Base-by-base conservation (phyloP, 1,140 invertebrate genomes). In the Megalonaias nervosa region DNA sequence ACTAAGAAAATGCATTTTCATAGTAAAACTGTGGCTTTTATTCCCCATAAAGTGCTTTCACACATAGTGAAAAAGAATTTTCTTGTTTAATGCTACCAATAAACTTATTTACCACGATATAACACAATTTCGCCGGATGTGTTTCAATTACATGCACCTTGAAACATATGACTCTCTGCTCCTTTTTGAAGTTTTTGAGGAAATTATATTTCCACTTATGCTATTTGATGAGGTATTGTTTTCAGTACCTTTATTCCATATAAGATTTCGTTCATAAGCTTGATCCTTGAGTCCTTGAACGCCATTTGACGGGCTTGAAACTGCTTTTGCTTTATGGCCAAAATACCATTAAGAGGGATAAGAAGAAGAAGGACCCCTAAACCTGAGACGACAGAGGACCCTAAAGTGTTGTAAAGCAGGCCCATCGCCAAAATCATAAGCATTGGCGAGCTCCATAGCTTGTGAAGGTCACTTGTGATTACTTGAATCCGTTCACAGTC, bases 391-490 rank as follows among this genome's bases (percentile, higher is more conserved):
- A 88, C 85, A 21, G 89, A 86, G n/a, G 85, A 67, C 1, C 88
- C 92, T 58, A 94, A 89, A 77, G 94, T 94, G 31, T 94, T 92
- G 96, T 96, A 99, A 6, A 99, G 90, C 91, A 98, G 96, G 83
- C 95, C 97, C 19, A 98, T 89, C 0, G 96, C 95, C 16, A 98
- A 86, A 16, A 91, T 92, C 80, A 98, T 97, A 92, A 98, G 97
- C 57, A 98, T 89, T 0, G 97, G 97, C 2, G 96, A 96, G 1
- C 97, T 98, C 97, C 97, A 99, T 81, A 99, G 93, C 94, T 98
- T 97, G 89, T 98, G 98, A 72, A 98, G 92, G 86, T 97, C 98
- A 48, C 3, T 17, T 21, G 26, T 13, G 17, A 60, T 21, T 23
- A 23, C 21, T 9, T 14, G 15, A 11, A 59, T 81, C 38, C 84